These are phyloP conservation scores for Trematocara zebra DNA, from an alignment of 2,113 vertebrate genomes.

Conservation along the genomic window DNA sequence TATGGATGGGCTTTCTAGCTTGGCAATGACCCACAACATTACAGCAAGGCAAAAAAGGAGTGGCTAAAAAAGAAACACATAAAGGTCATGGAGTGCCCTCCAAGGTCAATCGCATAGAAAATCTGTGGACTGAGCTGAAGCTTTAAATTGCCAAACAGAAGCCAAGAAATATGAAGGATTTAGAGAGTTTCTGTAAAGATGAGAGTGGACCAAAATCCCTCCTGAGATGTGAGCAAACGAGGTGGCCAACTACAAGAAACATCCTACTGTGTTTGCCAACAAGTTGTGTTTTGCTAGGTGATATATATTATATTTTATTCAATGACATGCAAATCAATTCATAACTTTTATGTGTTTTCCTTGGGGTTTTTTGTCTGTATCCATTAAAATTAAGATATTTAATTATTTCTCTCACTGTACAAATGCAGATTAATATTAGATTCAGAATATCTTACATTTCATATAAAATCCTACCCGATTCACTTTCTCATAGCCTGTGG, in stretches of 20 bases:
- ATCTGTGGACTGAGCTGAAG: neutral
- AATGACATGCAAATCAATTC: neutral
- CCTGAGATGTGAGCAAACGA: neutral
- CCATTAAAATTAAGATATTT: neutral
- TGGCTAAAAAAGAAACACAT: neutral
- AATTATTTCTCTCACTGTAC: neutral
- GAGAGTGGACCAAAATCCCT: neutral
- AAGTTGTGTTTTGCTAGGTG: neutral
- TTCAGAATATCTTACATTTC: neutral
- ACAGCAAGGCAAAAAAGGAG: neutral
- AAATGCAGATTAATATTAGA: neutral
- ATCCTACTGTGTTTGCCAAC: neutral
- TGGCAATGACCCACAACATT: neutral
- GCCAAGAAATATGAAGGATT: neutral
- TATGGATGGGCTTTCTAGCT: neutral
- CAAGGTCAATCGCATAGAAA: neutral
- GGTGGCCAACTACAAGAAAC: neutral
- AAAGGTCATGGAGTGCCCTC: neutral
- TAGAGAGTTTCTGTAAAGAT: neutral
- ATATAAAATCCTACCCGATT: neutral
- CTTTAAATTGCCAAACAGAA: neutral
- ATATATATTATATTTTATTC: neutral
- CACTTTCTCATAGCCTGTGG: neutral
- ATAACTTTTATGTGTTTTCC: neutral
- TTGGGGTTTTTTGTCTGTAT: neutral